A percentile compares a stretch with the other conserved stretches of the same genome.
Conservation (phyloP, 2,888 invertebrate species). For the Drosophila helvetica region DNA sequence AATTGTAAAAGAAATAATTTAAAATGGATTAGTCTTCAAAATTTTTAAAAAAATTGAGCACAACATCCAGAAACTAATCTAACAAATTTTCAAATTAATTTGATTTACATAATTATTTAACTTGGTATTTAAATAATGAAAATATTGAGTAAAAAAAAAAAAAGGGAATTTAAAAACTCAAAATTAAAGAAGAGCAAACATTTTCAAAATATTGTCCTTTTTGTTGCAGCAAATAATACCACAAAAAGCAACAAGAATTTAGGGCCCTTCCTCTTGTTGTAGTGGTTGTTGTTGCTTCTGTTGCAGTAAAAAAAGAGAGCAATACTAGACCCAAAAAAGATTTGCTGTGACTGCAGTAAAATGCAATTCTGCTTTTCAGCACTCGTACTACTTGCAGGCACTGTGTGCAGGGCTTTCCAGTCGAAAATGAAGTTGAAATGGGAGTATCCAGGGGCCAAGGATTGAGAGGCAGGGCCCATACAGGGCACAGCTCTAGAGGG, state of each 20-base stretch:
- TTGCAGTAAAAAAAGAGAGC: too few relatives aligned
- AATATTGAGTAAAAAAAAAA: too few relatives aligned
- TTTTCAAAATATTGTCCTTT: too few relatives aligned
- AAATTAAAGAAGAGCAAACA: too few relatives aligned
- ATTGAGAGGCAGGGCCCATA: neutral
- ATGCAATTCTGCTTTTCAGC: neutral
- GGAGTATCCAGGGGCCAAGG: neutral
- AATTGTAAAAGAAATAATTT: too few relatives aligned
- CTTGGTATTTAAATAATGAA: too few relatives aligned
- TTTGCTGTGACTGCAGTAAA: neutral
- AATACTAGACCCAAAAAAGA: neutral
- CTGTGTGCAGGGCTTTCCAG: neutral
- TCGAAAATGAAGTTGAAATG: neutral
- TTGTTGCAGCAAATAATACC: too few relatives aligned
- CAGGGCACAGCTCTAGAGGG: neutral
- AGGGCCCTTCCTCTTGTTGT: neutral
- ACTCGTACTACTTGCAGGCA: neutral
- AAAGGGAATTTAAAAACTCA: too few relatives aligned
- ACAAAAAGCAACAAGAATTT: neutral
- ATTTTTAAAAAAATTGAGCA: neutral
- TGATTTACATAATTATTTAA: too few relatives aligned
- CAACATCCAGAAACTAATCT: neutral
- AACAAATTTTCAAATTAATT: too few relatives aligned
- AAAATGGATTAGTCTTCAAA: too few relatives aligned
- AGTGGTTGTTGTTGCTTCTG: neutral